Conservation (phyloP, 1,140 invertebrate species). For the Lineus longissimus region DNA sequence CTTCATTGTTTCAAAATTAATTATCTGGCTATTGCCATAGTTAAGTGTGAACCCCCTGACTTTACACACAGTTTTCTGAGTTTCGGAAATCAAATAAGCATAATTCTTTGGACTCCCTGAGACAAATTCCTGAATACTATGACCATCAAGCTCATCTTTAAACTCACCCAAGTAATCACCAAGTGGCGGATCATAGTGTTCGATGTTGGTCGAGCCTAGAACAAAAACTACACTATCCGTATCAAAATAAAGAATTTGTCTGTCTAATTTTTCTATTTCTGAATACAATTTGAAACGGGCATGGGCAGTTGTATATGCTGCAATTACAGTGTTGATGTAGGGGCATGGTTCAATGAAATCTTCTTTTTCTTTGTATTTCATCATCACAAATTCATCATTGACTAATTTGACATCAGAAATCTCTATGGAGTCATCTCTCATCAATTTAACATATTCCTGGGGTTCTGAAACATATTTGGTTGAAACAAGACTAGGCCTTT, state of each 20-base stretch:
- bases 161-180: conserved; percentile 41
- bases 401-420: neutral
- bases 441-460: neutral
- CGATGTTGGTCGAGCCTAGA: conserved; percentile 7
- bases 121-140: conserved; percentile 12
- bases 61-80: conserved; percentile 4
- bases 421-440: neutral
- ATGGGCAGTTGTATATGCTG: neutral
- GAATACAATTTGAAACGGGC: neutral
- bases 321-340: neutral
- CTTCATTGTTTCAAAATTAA: neutral
- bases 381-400: neutral
- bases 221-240: neutral
- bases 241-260: neutral
- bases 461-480: neutral
- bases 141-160: conserved; percentile 29
- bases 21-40: neutral
- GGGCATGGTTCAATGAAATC: conserved; percentile 17
- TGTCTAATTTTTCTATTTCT: neutral
- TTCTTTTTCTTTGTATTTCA: neutral
- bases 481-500: neutral
- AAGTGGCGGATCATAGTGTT: conserved; percentile 17
- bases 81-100: neutral
- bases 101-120: conserved; percentile 23
- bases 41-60: neutral